These are phyloP conservation scores for Cerastis rubricosa DNA, from an alignment of 2,888 invertebrate species.

Conservation along the genomic window DNA sequence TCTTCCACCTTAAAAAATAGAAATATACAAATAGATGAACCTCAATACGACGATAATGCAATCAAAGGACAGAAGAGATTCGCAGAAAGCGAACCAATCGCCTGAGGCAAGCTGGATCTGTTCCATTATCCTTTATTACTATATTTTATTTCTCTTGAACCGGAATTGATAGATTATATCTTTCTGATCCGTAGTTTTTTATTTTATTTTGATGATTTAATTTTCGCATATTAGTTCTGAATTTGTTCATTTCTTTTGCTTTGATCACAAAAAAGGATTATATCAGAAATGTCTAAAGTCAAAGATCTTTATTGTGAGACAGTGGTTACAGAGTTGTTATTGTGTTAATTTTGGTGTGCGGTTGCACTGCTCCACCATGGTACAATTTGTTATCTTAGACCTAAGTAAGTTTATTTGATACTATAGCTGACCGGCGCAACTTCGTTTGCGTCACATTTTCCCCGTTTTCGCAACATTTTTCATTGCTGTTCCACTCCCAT, in stretches of 20 bases:
- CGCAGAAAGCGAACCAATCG: slow-evolving; percentile 18
- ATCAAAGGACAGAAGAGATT: slow-evolving; percentile 25
- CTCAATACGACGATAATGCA: background rate
- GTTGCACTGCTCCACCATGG: too few relatives aligned
- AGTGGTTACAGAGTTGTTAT: too few relatives aligned
- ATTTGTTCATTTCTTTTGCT: background rate
- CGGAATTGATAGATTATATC: background rate
- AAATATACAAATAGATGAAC: background rate
- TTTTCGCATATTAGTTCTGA: background rate
- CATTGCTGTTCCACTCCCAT: too few relatives aligned
- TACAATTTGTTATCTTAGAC: too few relatives aligned
- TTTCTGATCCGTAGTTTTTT: slow-evolving; percentile 1
- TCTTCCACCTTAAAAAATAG: too few relatives aligned
- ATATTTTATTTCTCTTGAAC: background rate
- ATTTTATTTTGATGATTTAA: background rate
- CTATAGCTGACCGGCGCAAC: too few relatives aligned
- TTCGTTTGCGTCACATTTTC: too few relatives aligned
- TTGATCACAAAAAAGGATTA: background rate
- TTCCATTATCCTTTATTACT: slow-evolving; percentile 17
- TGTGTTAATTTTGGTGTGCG: too few relatives aligned
- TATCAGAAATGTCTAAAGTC: background rate
- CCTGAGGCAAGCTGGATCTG: background rate
- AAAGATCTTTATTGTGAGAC: too few relatives aligned
- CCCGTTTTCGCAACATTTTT: too few relatives aligned
- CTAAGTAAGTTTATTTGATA: too few relatives aligned